Base-by-base conservation (phyloP, 2,113 vertebrate genomes). In the Ceratotherium simum region DNA sequence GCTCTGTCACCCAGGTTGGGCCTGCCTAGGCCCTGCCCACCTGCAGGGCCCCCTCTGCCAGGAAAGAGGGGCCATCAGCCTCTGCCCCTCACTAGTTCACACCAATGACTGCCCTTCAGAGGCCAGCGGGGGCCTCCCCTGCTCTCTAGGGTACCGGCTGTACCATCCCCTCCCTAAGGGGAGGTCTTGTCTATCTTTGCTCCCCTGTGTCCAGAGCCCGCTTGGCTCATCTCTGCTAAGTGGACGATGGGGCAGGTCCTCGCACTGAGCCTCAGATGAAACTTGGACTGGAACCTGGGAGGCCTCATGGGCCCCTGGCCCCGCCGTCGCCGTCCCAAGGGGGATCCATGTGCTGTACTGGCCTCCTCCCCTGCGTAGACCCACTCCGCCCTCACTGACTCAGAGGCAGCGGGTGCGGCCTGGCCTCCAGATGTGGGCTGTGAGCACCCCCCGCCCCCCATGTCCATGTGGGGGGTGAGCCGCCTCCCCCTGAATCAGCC, bases 351-450 rank as follows among this genome's bases (percentile, higher is more conserved):
- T 13, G 69, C 88, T 60, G 1, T 13, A 46, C 48, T 25, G 8
- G 23, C 48, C 39, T 29, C 82, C 51, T 73, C 64, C 54, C 48
- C 36, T 0, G 9, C 4, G 42, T 17, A 54, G 48, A 42, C 91
- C 90, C 1, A 1, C 88, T 94, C 93, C 89, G 69, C 48, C 91
- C 88, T 23, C 56, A 5, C 65, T 97, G 89, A 97, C 88, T 96
- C 87, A 94, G 64, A 92, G 84, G 33, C 33, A 16, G 25, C 1
- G 6, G 72, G 67, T 82, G 79, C 1, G 16, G 64, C 88, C 88
- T 95, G 88, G 84, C 60, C 58, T 96, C 96, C 94, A 98, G 97
- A 96, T 96, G 91, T 91, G 62, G 95, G 60, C 92, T 87, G 21
- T 11, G 64, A 33, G 62, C 42, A 33, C n/a, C 64, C 56, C 76